phyloP scores from a whole-genome alignment of 2,888 invertebrate species.

The Euplexia lucipara region DNA sequence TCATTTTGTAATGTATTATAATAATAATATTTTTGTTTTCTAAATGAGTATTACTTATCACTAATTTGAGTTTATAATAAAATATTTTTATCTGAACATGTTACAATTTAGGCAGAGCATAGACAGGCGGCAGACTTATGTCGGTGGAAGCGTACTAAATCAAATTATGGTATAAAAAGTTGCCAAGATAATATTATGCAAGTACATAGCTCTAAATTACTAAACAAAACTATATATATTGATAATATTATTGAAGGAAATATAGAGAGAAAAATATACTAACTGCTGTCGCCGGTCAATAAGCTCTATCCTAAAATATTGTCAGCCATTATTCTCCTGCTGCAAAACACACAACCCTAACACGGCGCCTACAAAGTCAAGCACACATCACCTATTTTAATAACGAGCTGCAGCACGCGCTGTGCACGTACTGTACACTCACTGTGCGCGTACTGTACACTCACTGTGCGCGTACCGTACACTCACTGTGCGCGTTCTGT shows the following conservation, averaged over 20 bases:
- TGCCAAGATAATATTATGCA: slow-evolving; percentile 40
- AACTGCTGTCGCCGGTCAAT: slow-evolving; percentile 42
- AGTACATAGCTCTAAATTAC: slow-evolving; percentile 18
- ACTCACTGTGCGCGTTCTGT: slow-evolving; percentile 23
- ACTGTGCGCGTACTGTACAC: too few species aligned
- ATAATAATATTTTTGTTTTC: slow-evolving; percentile 55
- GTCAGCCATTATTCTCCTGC: slow-evolving; percentile 90
- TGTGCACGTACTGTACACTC: too few species aligned
- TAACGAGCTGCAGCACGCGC: slow-evolving; percentile 36
- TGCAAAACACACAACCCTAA: slow-evolving; percentile 76
- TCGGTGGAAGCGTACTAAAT: slow-evolving; percentile 27
- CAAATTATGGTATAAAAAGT: slow-evolving; percentile 23
- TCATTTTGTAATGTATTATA: slow-evolving; percentile 49
- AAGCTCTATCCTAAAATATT: slow-evolving; percentile 72
- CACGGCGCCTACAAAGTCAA: slow-evolving; percentile 51
- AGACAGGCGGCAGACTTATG: slow-evolving; percentile 10
- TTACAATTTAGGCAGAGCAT: slow-evolving; percentile 31
- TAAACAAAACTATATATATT: slow-evolving; percentile 9
- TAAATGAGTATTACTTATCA: slow-evolving; percentile 69
- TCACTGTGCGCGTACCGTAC: too few species aligned
- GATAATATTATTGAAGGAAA: slow-evolving; percentile 26
- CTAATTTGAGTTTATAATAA: slow-evolving; percentile 63
- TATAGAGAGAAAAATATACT: slow-evolving; percentile 11
- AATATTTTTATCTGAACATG: slow-evolving; percentile 56
- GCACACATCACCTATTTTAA: slow-evolving; percentile 59